These are phyloP conservation scores for Xerus rutilus DNA, from an alignment of 2,797 vertebrate species.

Conservation along the genomic window DNA sequence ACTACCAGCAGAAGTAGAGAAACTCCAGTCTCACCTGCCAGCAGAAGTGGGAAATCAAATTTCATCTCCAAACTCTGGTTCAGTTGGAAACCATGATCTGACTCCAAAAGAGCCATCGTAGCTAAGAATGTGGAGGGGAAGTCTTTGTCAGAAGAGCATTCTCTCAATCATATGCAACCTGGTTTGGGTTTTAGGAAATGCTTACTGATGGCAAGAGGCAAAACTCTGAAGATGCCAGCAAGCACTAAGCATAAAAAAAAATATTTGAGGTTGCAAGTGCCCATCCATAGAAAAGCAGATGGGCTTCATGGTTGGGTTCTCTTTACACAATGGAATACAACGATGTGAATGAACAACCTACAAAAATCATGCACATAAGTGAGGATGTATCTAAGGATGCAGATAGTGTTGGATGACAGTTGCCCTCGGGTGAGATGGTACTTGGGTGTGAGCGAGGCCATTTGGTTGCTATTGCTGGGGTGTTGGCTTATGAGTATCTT, in stretches of 20 bases:
- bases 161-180: neutral
- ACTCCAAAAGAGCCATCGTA: neutral
- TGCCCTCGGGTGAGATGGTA: accelerated
- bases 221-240: neutral
- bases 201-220: no score
- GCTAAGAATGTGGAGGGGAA: neutral
- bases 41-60: no score
- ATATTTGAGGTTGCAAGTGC: neutral
- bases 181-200: neutral
- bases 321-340: neutral
- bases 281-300: neutral
- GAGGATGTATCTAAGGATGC: neutral
- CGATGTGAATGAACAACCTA: neutral
- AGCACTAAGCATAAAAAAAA: neutral
- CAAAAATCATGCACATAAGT: no score
- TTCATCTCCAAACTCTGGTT: no score
- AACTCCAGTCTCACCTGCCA: no score
- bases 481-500: neutral
- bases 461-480: neutral
- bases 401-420: accelerated
- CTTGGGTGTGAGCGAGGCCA: neutral
- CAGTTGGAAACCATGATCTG: neutral
- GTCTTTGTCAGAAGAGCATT: neutral
- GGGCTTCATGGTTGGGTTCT: neutral
- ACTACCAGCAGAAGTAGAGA: no score